phyloP scores from a whole-genome alignment of 2,797 vertebrate genomes.

The Sebastes kiyomatsui region DNA sequence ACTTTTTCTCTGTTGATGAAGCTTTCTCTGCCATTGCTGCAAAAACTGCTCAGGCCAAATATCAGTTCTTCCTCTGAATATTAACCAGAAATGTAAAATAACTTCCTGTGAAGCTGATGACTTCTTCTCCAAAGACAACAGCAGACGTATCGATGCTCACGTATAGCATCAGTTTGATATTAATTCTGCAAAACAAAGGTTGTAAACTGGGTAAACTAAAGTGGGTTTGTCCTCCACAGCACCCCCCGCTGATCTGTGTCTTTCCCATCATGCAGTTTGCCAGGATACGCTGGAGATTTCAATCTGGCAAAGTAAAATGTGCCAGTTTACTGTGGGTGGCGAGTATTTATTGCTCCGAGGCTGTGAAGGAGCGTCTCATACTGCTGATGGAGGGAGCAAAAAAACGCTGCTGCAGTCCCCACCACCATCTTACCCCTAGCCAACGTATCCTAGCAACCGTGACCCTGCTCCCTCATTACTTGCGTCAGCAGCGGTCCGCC shows the following conservation, averaged over 20 bases:
- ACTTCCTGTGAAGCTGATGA: neutral
- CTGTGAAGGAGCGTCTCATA: slow-evolving; percentile 45
- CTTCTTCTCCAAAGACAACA: neutral
- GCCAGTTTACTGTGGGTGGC: slow-evolving; percentile 56
- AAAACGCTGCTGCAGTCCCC: slow-evolving; percentile 57
- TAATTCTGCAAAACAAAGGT: neutral
- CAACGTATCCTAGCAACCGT: slow-evolving; percentile 77
- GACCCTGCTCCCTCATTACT: slow-evolving; percentile 65
- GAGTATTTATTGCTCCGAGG: slow-evolving; percentile 56
- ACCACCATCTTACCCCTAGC: slow-evolving; percentile 61
- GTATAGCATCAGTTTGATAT: neutral
- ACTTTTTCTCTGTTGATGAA: neutral
- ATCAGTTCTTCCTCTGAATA: neutral
- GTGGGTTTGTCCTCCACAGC: neutral
- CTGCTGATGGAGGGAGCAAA: slow-evolving; percentile 55
- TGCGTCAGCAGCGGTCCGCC: slow-evolving; percentile 58
- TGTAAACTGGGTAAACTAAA: neutral
- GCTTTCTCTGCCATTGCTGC: no score
- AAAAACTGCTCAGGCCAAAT: neutral
- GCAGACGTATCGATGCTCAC: neutral
- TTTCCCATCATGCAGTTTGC: slow-evolving; percentile 18
- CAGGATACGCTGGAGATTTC: slow-evolving; percentile 30
- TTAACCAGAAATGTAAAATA: neutral
- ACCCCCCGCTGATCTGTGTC: neutral
- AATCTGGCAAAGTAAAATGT: slow-evolving; percentile 41